Evolutionary conservation across 2,113 vertebrate species (phyloP).

Genomic region (Colossoma macropomum): DNA sequence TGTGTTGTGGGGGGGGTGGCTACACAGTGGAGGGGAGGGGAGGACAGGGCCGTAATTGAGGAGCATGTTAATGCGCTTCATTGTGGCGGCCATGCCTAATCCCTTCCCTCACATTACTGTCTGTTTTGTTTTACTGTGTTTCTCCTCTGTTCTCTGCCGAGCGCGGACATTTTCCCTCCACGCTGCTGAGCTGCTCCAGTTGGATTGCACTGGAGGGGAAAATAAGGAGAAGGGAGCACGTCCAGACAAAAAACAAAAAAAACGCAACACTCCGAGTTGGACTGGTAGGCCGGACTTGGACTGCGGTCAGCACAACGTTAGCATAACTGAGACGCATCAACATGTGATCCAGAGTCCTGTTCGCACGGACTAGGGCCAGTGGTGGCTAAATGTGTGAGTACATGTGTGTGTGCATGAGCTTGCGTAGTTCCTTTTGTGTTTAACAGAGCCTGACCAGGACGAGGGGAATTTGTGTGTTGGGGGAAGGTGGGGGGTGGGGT

Average conservation of each 20-base stretch:
- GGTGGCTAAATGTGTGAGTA: slow-evolving; percentile 31
- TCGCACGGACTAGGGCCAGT: slow-evolving; percentile 44
- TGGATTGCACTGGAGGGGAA: slow-evolving; percentile 68
- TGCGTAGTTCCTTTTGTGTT: slow-evolving; percentile 65
- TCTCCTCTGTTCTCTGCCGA: slow-evolving; percentile 63
- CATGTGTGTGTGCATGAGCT: slow-evolving; percentile 48
- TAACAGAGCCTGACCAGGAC: slow-evolving; percentile 67
- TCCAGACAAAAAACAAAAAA: slow-evolving; percentile 1
- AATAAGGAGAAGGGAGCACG: slow-evolving; percentile 57
- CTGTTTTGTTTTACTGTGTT: slow-evolving; percentile 61
- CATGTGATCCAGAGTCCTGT: slow-evolving; percentile 51
- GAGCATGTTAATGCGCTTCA: slow-evolving; percentile 70
- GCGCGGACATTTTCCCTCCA: slow-evolving; percentile 63
- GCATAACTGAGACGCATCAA: slow-evolving; percentile 56
- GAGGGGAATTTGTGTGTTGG: slow-evolving; percentile 44
- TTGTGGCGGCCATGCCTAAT: slow-evolving; percentile 70
- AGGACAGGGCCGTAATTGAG: slow-evolving; percentile 52
- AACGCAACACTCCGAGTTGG: slow-evolving; percentile 27
- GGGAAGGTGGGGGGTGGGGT: slow-evolving; percentile 36
- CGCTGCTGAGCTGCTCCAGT: slow-evolving; percentile 60
- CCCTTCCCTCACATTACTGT: slow-evolving; percentile 68
- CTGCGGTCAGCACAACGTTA: slow-evolving; percentile 57
- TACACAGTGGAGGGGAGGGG: slow-evolving; percentile 60
- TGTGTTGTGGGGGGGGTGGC: slow-evolving; percentile 44
- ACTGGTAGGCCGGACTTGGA: slow-evolving; percentile 56